Evolutionary conservation across 2,113 vertebrate genomes (phyloP), one percentile per base, ranked within the genome.

Genomic region (Chionis minor): DNA sequence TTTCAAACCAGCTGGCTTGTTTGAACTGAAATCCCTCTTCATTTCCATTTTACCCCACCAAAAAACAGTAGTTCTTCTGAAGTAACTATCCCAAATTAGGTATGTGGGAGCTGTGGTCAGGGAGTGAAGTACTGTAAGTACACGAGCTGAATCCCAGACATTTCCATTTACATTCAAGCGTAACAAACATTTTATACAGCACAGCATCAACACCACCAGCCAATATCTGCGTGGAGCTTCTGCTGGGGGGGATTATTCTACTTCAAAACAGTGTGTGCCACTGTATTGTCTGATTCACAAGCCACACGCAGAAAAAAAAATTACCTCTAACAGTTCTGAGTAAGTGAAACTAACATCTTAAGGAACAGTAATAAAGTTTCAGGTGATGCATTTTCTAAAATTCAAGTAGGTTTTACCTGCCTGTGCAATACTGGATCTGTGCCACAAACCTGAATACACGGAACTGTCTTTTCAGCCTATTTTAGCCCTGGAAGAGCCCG

Each of bases 121-220:
- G 21, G n/a, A 91, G 74, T 1, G 5, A 96, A 75, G 73, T n/a
- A 84, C 38, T 44, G 13, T 8, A 84, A 94, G 65, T 42, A 90
- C 59, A 84, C 0, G 0, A 89, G 52, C 24, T 6, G 49, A 80
- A 49, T n/a, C 77, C 47, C 44, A 22, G 61, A 78, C 67, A 51
- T 72, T 71, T 65, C 78, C 81, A 40, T n/a, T 61, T 56, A 5
- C 24, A 65, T 79, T 77, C 70, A 80, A 87, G 49, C 24, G 75
- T 8, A 92, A 52, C 70, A 69, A 79, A 40, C 30, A 22, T 56
- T 65, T 81, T 24, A 19, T 44, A 61, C 56, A 67, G 59, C 4
- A 51, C 42, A 51, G 81, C 33, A 52, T 6, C 47, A 42, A 35
- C 52, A 14, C 8, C 23, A 10, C 0, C 0, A 15, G 18, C n/a